Evolutionary conservation across 2,888 invertebrate species (phyloP), one percentile per base, ranked within the genome.

Genomic region (Dendrolimus houi): DNA sequence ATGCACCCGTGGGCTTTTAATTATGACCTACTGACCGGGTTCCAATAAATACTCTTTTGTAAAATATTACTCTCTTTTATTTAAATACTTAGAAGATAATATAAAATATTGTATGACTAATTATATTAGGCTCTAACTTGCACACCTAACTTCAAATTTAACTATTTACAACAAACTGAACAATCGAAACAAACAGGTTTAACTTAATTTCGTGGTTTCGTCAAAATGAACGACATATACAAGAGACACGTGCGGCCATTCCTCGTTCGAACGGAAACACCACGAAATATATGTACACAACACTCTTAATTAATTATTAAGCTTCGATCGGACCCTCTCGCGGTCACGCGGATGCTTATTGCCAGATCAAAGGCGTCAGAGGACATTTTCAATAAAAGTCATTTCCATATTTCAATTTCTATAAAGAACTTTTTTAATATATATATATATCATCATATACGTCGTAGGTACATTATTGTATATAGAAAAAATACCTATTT

Each of bases 401-500:
- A 79, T 78, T 81, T 79, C 74, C 77, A 81, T 83, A 79, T 83
- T 84, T 84, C 80, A 80, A 85, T 87, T 87, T 87, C 85, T 87
- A 87, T 86, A 87, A 86, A 87, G 86, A 87, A 82, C 81, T 83
- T 84, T 85, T 85, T 86, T 84, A 85, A 86, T 86, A 86, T 85
- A 85, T 85, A 86, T 86, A 86, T 85, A 85, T 85, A 85, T 83
- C 82, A 83, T 82, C 79, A 83, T 85, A 86, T 85, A 87, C 82
- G 83, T 84, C 79, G 86, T 85, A 83, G 85, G 85, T 87, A 90
- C 88, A 87, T 87, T 85, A 87, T 82, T 85, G 85, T 83, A 87
- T 86, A 87, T 88, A 87, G 86, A 87, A 88, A 87, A 89, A 87
- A 90, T 86, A 88, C 86, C 83, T 85, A 87, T 88, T 86, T 85